Evolutionary conservation across 2,888 invertebrate genomes (phyloP), one percentile per base, ranked within the genome.

Genomic region (Hirtodrosophila duncani): DNA sequence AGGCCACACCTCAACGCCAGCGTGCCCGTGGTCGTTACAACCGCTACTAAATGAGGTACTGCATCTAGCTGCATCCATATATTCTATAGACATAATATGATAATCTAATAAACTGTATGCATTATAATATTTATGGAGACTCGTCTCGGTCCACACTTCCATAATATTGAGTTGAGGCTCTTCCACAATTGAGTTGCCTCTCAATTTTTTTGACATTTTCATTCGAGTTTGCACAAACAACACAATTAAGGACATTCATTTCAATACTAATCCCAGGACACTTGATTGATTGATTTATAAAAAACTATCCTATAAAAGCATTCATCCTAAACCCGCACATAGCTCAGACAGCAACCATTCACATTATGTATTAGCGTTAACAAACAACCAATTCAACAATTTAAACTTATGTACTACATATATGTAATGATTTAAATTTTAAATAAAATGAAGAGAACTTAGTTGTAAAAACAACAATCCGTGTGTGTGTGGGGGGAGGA

Each of bases 1-100:
- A 85, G 50, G 84, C 82, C 49, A 84, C 85, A 59, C 85, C 86
- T 60, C 81, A 83, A 33, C 75, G 85, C 18, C 83, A 84, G 33
- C 83, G 87, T 20, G 85, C 86, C 23, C 86, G 87, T 44, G 87
- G 86, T 18, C 85, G 87, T 39, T 86, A 86, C 67, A 86, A 85
- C 63, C 84, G 86, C 53, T 86, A 85, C 56, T 86, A 86, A 17
- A n/a, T n/a, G 26, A 31, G n/a, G 4, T 6, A 20, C 4, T 4
- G n/a, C n/a, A n/a, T n/a, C n/a, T n/a, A n/a, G n/a, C n/a, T n/a
- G n/a, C n/a, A n/a, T n/a, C n/a, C n/a, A n/a, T n/a, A n/a, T n/a
- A n/a, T n/a, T n/a, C n/a, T n/a, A n/a, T n/a, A n/a, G n/a, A n/a
- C n/a, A n/a, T n/a, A n/a, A n/a, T n/a, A n/a, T n/a, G n/a, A n/a